Percentiles rank a stretch among this genome's conserved stretches.
phyloP scores from a whole-genome alignment of 1,140 invertebrate genomes.

The Trigoniulus corallinus region DNA sequence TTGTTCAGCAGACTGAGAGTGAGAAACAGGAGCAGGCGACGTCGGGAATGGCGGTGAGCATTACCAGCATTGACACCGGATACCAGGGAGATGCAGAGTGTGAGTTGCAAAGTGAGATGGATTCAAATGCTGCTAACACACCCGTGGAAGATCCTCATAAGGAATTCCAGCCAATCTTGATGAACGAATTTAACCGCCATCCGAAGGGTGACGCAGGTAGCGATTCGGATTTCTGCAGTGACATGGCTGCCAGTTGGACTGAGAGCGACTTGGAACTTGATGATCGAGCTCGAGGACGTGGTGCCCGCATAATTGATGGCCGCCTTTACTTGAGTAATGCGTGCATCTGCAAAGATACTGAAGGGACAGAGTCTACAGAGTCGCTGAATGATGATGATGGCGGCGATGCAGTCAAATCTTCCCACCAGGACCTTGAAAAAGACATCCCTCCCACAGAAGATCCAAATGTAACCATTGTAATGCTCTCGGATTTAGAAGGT shows the following conservation, averaged over 20 bases:
- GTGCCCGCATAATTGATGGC: conserved; percentile 63
- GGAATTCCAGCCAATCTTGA: neutral
- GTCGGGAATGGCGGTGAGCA: conserved; percentile 30
- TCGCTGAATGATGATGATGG: too few relatives aligned
- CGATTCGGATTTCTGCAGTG: conserved; percentile 65
- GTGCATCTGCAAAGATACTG: conserved; percentile 11
- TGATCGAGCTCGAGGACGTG: conserved; percentile 40
- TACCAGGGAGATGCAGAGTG: conserved; percentile 37
- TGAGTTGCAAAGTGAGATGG: conserved; percentile 8
- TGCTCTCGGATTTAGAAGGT: too few relatives aligned
- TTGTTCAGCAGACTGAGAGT: too few relatives aligned
- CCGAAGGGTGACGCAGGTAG: conserved; percentile 66
- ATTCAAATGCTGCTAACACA: conserved; percentile 5
- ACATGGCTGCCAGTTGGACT: conserved; percentile 20
- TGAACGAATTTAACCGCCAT: conserved; percentile 55
- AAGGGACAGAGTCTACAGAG: too few relatives aligned
- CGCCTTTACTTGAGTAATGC: conserved; percentile 50
- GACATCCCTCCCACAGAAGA: too few relatives aligned
- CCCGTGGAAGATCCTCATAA: conserved; percentile 1
- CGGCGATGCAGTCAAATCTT: too few relatives aligned
- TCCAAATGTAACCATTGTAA: too few relatives aligned
- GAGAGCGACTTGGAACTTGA: conserved; percentile 67
- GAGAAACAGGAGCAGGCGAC: too few relatives aligned
- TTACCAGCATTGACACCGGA: conserved; percentile 64
- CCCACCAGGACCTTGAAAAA: too few relatives aligned